These are phyloP conservation scores for Turdus rufiventris DNA, from an alignment of 2,113 vertebrate species.

Conservation along the genomic window DNA sequence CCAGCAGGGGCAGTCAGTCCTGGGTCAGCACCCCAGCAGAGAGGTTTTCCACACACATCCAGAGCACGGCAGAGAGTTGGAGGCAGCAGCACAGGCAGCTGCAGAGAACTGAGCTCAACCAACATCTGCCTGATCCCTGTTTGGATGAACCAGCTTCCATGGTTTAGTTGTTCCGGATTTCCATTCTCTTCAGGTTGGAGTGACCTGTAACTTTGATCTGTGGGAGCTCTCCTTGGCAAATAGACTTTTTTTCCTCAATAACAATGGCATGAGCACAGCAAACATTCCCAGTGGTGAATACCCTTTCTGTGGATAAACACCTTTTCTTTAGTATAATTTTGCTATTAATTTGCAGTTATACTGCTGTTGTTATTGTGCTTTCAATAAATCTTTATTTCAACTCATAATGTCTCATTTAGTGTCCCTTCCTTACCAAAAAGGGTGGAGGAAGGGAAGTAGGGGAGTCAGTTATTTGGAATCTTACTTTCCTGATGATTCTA, in stretches of 20 bases:
- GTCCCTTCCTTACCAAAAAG: background rate
- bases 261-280: background rate
- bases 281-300: background rate
- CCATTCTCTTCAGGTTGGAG: background rate
- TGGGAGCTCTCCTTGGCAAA: background rate
- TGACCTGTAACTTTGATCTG: fast-evolving
- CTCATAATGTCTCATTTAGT: background rate
- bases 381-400: background rate
- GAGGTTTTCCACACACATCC: background rate
- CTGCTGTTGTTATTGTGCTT: background rate
- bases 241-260: background rate
- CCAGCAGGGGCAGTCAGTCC: fast-evolving
- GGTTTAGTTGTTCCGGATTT: background rate
- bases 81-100: background rate
- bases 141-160: background rate
- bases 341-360: background rate
- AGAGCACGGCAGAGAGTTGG: fast-evolving
- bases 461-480: background rate
- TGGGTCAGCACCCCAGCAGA: fast-evolving
- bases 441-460: background rate
- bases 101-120: background rate
- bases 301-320: background rate
- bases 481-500: background rate
- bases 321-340: background rate
- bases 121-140: background rate